These are phyloP conservation scores for pig (Sus scrofa) DNA, from an alignment of 2,113 vertebrate genomes.

Conservation along the genomic window DNA sequence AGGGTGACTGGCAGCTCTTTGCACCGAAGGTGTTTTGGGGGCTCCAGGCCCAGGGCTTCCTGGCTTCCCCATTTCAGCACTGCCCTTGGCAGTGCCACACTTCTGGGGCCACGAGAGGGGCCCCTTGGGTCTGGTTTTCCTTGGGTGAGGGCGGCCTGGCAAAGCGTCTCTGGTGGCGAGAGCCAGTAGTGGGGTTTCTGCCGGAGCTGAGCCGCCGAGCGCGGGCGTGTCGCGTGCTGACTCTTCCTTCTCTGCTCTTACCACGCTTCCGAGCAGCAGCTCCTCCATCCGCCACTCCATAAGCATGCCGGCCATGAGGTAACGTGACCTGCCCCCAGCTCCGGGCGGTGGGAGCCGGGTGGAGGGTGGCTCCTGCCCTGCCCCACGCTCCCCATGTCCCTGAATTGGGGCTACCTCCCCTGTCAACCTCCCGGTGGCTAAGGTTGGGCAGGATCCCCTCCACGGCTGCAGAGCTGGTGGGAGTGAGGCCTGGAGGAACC, in stretches of 20 bases:
- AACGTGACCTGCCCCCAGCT: conserved; percentile 85
- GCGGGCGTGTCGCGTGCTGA: conserved; percentile 78
- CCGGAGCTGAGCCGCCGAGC: too few species aligned
- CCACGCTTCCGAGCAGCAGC: conserved; percentile 95
- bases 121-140: too few species aligned
- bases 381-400: neutral
- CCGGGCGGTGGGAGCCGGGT: neutral
- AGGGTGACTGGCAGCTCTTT: neutral
- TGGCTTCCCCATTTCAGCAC: neutral
- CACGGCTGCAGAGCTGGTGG: neutral
- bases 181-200: too few species aligned
- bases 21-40: neutral
- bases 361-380: neutral
- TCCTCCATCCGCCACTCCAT: conserved; percentile 99
- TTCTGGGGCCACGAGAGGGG: neutral
- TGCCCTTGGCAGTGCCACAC: neutral
- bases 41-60: neutral
- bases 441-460: neutral
- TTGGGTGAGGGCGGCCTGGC: neutral
- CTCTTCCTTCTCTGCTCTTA: conserved; percentile 89
- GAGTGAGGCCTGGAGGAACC: neutral
- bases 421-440: neutral
- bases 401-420: neutral
- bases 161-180: too few species aligned
- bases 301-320: conserved; percentile 99